phyloP scores from a whole-genome alignment of 2,797 vertebrate species.

The Acipenser ruthenus region DNA sequence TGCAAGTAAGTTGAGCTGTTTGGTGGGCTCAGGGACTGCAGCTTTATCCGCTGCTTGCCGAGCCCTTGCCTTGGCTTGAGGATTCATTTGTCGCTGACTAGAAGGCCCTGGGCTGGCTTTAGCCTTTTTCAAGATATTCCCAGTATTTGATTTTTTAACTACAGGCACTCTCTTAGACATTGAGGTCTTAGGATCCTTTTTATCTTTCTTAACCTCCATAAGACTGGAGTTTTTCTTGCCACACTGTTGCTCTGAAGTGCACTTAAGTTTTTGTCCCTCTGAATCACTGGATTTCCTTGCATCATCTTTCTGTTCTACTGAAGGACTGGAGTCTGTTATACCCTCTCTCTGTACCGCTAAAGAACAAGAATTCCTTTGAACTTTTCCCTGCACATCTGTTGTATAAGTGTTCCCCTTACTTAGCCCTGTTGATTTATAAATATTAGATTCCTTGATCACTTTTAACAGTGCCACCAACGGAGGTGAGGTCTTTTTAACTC shows the following conservation, averaged over 20 bases:
- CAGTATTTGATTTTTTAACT: conserved; percentile 16
- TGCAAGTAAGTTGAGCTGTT: conserved; percentile 87
- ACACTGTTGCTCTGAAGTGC: conserved; percentile 1
- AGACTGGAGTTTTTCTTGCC: too few species aligned
- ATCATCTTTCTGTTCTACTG: conserved; percentile 36
- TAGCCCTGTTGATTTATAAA: conserved; percentile 24
- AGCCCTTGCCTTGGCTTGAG: conserved; percentile 66
- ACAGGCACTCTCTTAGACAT: conserved; percentile 11
- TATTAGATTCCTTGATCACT: conserved; percentile 31
- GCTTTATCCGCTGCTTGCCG: conserved; percentile 60
- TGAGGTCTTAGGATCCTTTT: not conserved
- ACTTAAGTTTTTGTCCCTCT: conserved; percentile 17
- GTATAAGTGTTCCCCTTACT: conserved; percentile 28
- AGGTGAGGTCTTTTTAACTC: conserved; percentile 21
- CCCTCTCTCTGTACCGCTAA: conserved; percentile 18
- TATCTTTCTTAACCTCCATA: too few species aligned
- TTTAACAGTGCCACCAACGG: conserved; percentile 32
- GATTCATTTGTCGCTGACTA: conserved; percentile 71
- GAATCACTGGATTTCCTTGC: conserved; percentile 23
- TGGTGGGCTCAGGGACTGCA: conserved; percentile 56
- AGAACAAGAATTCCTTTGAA: not conserved
- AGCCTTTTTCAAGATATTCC: conserved; percentile 25
- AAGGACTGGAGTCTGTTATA: conserved; percentile 27
- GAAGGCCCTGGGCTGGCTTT: conserved; percentile 35
- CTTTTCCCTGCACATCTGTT: conserved; percentile 25